phyloP scores from a whole-genome alignment of 2,888 invertebrate species.

The Lumbricus terrestris region DNA sequence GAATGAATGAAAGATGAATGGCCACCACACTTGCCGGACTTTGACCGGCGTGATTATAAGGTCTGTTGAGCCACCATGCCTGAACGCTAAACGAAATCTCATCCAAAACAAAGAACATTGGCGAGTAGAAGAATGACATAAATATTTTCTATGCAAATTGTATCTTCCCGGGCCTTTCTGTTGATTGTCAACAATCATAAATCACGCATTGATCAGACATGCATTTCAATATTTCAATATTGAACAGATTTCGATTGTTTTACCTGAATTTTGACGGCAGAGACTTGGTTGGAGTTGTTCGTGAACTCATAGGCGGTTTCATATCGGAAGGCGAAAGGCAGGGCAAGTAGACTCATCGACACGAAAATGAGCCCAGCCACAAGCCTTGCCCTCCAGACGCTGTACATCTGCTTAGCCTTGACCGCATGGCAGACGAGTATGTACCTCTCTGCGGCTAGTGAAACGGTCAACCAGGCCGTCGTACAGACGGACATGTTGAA shows the following conservation, averaged over 20 bases:
- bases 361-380: constrained; percentile 25
- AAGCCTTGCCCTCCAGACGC: constrained; percentile 34
- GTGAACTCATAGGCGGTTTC: neutral
- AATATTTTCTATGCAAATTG: no score
- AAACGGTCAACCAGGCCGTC: constrained; percentile 47
- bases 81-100: no score
- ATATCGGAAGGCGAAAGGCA: constrained; percentile 3
- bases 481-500: constrained; percentile 43
- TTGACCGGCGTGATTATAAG: no score
- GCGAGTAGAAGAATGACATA: no score
- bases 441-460: constrained; percentile 53
- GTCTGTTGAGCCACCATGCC: no score
- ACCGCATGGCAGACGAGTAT: constrained; percentile 53
- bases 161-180: no score
- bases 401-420: constrained; percentile 28
- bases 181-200: neutral
- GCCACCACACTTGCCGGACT: no score
- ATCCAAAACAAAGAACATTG: no score
- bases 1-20: no score
- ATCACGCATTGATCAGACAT: neutral
- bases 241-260: neutral
- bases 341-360: neutral
- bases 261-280: neutral
- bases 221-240: neutral
- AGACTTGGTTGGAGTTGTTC: neutral